Evolutionary conservation across 2,888 invertebrate genomes (phyloP), one percentile per base, ranked within the genome.

Genomic region (Platypus cylindrus): DNA sequence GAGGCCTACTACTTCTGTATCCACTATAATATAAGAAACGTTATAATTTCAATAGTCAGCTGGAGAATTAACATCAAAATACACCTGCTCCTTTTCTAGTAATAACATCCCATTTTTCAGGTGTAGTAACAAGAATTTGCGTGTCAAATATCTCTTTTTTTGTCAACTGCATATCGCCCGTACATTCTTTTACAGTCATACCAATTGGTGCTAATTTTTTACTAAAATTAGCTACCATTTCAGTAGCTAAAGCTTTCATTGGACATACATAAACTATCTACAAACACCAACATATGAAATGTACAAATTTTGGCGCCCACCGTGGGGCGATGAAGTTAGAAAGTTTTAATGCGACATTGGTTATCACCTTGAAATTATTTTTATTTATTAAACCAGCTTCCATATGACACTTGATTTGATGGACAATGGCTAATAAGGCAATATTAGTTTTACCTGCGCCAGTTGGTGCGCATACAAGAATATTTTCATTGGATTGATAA

Each of bases 81-180:
- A 58, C 56, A 75, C 76, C 79, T 16, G 82, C 78, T 11, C 85
- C 84, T 60, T 99, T 99, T 45, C 98, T 71, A 0, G 97, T 97
- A 2, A 98, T 91, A 4, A 99, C 94, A 59, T 99, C 98, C 97
- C 98, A 98, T 55, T 99, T 99, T 63, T 99, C 98, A 0, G 98
- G 98, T 0, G 98, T 99, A 2, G 95, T 91, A 2, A 99, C 89
- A 29, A 99, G 71, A 81, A 98, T 93, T 64, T 97, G 95, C 0
- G 98, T 98, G 53, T 89, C 81, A 28, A 80, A 74, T 39, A 99
- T 90, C 63, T 99, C 97, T 3, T 75, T 68, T 60, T 93, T 93
- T 0, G 91, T 89, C 12, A 99, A 65, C 50, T 94, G 91, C 87
- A 97, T 98, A 58, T 99, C 98, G 11, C 98, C 98, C 0, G 98